phyloP scores from a whole-genome alignment of 2,113 vertebrate genomes.

The Rhineura floridana region DNA sequence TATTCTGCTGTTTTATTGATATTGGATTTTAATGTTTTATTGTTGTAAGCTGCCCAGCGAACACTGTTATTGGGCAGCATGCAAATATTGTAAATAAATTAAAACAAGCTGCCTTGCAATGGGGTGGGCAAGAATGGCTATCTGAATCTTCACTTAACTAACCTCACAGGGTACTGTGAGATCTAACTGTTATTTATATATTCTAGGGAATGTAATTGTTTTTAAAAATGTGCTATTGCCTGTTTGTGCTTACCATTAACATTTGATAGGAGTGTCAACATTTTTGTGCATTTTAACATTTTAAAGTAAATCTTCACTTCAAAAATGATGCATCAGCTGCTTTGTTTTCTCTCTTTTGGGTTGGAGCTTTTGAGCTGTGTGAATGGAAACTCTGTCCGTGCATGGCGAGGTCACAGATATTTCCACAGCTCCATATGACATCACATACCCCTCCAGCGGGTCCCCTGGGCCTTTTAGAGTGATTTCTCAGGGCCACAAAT shows the following conservation, averaged over 20 bases:
- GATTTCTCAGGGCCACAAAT: neutral
- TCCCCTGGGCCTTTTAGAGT: neutral
- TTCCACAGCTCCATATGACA: neutral
- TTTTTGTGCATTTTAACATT: conserved; percentile 45
- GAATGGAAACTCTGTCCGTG: neutral
- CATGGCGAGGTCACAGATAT: neutral
- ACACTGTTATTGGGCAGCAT: neutral
- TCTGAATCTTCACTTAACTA: conserved; percentile 46
- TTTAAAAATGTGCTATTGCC: conserved; percentile 45
- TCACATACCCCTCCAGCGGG: neutral
- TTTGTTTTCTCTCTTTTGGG: neutral
- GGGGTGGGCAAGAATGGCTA: neutral
- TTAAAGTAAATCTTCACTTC: neutral
- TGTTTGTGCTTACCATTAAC: conserved; percentile 19
- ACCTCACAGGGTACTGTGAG: conserved; percentile 63
- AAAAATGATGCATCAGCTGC: neutral
- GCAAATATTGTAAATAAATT: neutral
- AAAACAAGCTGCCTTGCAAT: neutral
- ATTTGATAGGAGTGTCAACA: conserved; percentile 21
- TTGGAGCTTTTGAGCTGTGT: neutral
- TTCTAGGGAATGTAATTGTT: conserved; percentile 3
- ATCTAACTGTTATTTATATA: conserved; percentile 40
- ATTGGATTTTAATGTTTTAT: neutral
- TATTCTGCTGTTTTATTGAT: neutral
- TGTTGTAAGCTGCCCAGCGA: neutral